These are phyloP conservation scores for Lordiphosa clarofinis DNA, from an alignment of 1,140 invertebrate genomes.

Conservation along the genomic window DNA sequence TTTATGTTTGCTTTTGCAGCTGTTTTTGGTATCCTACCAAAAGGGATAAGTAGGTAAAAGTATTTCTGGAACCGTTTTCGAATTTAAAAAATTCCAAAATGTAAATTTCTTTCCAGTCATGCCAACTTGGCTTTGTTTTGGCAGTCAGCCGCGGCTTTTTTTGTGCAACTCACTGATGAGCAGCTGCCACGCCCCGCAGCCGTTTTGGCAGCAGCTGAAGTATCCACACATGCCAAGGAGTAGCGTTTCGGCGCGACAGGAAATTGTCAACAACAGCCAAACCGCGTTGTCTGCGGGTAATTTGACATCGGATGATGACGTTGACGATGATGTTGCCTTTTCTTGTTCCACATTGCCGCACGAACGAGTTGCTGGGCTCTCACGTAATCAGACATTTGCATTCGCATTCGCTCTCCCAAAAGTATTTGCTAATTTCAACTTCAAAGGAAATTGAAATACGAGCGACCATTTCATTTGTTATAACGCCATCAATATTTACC, in stretches of 20 bases:
- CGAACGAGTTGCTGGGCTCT: slow-evolving; percentile 47
- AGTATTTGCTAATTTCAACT: slow-evolving; percentile 45
- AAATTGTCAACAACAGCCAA: slow-evolving; percentile 65
- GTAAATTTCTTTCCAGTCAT: too few relatives aligned
- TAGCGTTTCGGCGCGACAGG: slow-evolving; percentile 28
- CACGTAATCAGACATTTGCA: slow-evolving; percentile 57
- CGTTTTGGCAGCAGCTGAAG: slow-evolving; percentile 22
- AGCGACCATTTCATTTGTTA: slow-evolving; percentile 27
- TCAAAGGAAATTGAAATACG: slow-evolving; percentile 52
- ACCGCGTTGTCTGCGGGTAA: slow-evolving; percentile 58
- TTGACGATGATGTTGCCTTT: slow-evolving; percentile 11
- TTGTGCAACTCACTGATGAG: slow-evolving; percentile 16
- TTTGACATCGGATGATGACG: slow-evolving; percentile 39
- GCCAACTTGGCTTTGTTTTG: slow-evolving; percentile 33
- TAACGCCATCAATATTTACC: slow-evolving; percentile 65
- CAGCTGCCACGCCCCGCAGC: slow-evolving; percentile 17
- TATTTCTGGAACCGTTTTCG: too few relatives aligned
- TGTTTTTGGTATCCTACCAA: slow-evolving; percentile 18
- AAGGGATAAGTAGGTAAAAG: too few relatives aligned
- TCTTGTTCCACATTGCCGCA: slow-evolving; percentile 36
- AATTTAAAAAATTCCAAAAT: too few relatives aligned
- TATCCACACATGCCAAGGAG: slow-evolving; percentile 11
- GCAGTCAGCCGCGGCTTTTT: too few relatives aligned
- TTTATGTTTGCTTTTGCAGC: slow-evolving; percentile 52
- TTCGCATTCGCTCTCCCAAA: slow-evolving; percentile 6